These are phyloP conservation scores for Caenorhabditis wallacei DNA, from an alignment of 2,888 invertebrate genomes.

Conservation along the genomic window DNA sequence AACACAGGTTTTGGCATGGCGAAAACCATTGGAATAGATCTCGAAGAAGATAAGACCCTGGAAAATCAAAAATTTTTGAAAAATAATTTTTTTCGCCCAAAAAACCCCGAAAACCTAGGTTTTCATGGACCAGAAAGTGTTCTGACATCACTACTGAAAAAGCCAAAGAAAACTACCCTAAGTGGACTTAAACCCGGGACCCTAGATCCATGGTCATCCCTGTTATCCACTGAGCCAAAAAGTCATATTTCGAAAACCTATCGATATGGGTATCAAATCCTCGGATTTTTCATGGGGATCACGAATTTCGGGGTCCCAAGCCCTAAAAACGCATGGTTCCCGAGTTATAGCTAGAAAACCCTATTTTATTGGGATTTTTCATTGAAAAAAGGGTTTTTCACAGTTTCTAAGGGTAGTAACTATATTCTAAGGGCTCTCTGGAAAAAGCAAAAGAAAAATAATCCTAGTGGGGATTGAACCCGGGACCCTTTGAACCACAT, in stretches of 20 bases:
- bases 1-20: background rate
- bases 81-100: no score
- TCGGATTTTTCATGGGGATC: background rate
- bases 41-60: background rate
- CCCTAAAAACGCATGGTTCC: background rate
- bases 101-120: no score
- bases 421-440: no score
- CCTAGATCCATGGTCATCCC: background rate
- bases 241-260: background rate
- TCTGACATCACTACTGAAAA: no score
- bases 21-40: background rate
- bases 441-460: background rate
- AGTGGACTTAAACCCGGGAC: background rate
- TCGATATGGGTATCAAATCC: constrained; percentile 1
- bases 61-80: no score
- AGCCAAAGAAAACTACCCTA: background rate
- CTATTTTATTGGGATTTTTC: no score
- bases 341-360: no score
- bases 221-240: constrained; percentile 1
- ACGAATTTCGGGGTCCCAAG: background rate
- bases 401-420: no score
- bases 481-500: background rate
- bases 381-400: background rate
- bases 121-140: no score
- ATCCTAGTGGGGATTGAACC: background rate